phyloP scores from a whole-genome alignment of 2,797 vertebrate species.

The Picus viridis region DNA sequence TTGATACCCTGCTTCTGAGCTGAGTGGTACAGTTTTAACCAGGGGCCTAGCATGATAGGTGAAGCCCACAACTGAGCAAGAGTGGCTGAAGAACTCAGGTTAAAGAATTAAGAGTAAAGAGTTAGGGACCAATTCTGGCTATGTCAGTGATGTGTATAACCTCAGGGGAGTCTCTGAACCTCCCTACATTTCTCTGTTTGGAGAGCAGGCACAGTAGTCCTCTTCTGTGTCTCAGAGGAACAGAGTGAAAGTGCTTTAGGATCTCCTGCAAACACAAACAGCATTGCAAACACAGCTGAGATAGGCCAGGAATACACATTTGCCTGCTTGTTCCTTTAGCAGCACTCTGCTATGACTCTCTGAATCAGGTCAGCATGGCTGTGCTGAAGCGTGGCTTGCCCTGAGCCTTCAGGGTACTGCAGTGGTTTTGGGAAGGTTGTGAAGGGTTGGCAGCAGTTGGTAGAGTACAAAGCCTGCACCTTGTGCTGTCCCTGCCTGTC shows the following conservation, averaged over 20 bases:
- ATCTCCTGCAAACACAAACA: neutral
- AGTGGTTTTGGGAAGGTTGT: neutral
- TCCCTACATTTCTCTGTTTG: neutral
- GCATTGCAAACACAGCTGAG: neutral
- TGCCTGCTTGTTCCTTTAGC: neutral
- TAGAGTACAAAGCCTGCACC: neutral
- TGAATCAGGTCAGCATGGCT: neutral
- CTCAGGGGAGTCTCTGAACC: neutral
- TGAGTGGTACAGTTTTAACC: neutral
- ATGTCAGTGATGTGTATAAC: neutral
- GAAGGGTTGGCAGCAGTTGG: neutral
- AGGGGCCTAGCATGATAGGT: neutral
- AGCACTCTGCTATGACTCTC: neutral
- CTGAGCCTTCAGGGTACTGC: neutral
- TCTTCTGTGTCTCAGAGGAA: neutral
- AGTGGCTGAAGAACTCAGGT: neutral
- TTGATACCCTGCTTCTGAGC: neutral
- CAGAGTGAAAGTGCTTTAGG: neutral
- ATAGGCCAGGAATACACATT: neutral
- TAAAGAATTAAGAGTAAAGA: neutral
- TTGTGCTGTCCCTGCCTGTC: neutral
- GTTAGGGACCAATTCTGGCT: neutral
- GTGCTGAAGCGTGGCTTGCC: neutral
- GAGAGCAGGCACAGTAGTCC: neutral
- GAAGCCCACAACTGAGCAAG: neutral